These are phyloP conservation scores for Brienomyrus brachyistius DNA, from an alignment of 2,113 vertebrate species.

Conservation along the genomic window DNA sequence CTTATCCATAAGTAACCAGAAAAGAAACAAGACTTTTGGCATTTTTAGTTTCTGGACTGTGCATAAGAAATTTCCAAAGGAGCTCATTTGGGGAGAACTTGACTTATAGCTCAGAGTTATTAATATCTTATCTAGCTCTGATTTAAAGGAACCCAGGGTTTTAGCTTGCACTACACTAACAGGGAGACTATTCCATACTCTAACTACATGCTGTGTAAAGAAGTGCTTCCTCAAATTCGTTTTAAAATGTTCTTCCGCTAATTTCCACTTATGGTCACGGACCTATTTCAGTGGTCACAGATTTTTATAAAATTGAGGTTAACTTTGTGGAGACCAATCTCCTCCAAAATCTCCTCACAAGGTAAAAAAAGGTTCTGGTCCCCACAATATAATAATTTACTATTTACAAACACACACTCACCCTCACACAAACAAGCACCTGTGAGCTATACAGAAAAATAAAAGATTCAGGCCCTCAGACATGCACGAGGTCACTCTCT, in stretches of 20 bases:
- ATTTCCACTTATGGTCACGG: too few species aligned
- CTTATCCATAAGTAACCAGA: not conserved
- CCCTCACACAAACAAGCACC: not conserved
- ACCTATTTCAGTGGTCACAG: not conserved
- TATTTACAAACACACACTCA: not conserved
- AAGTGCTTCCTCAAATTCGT: too few species aligned
- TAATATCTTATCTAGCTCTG: too few species aligned
- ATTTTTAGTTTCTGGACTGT: not conserved
- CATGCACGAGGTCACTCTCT: not conserved
- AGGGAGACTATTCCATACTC: too few species aligned
- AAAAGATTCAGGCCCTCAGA: not conserved
- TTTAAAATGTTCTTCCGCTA: too few species aligned
- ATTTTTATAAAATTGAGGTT: not conserved
- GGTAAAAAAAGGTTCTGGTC: not conserved
- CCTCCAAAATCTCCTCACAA: too few species aligned
- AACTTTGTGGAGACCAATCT: not conserved
- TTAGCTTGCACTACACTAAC: too few species aligned
- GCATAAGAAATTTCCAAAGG: too few species aligned
- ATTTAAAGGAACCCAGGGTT: too few species aligned
- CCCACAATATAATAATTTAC: not conserved
- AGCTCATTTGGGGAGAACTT: too few species aligned
- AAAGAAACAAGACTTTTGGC: not conserved
- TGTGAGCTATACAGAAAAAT: not conserved
- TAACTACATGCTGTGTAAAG: too few species aligned
- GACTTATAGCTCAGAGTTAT: too few species aligned